Evolutionary conservation across 2,113 vertebrate species (phyloP).

Genomic region (Cercopithecus mona): DNA sequence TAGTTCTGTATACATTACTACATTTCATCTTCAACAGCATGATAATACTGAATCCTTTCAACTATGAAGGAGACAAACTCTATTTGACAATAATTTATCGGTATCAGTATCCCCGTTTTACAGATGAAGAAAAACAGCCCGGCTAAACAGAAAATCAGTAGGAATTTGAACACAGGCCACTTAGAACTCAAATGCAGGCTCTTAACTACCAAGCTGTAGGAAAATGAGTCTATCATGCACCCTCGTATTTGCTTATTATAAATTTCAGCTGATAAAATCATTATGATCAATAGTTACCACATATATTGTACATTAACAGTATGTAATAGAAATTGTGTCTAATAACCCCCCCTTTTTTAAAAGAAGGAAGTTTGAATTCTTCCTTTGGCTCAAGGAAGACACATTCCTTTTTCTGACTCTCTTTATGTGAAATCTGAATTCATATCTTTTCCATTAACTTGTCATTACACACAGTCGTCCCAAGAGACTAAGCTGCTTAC

Average conservation of each 20-base stretch:
- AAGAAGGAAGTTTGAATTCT: slow-evolving; percentile 54
- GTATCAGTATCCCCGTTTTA: neutral
- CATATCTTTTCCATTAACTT: slow-evolving; percentile 69
- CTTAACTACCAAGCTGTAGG: neutral
- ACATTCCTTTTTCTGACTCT: slow-evolving; percentile 59
- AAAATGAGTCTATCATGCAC: neutral
- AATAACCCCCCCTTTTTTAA: slow-evolving; percentile 1
- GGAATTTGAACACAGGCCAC: neutral
- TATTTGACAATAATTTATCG: neutral
- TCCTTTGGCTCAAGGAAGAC: slow-evolving; percentile 62
- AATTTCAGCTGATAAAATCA: neutral
- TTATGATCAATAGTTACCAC: neutral
- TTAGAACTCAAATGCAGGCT: neutral
- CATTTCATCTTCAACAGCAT: neutral
- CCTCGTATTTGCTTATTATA: neutral
- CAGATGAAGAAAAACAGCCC: neutral
- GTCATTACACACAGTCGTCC: slow-evolving; percentile 44
- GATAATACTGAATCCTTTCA: neutral
- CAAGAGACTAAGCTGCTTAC: slow-evolving; percentile 35
- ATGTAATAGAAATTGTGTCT: neutral
- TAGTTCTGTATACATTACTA: neutral
- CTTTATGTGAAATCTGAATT: slow-evolving; percentile 66
- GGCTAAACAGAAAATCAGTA: neutral
- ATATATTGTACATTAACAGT: neutral
- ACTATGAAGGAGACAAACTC: neutral